These are phyloP conservation scores for Bombus waltoni DNA, from an alignment of 1,140 invertebrate genomes.

Conservation along the genomic window DNA sequence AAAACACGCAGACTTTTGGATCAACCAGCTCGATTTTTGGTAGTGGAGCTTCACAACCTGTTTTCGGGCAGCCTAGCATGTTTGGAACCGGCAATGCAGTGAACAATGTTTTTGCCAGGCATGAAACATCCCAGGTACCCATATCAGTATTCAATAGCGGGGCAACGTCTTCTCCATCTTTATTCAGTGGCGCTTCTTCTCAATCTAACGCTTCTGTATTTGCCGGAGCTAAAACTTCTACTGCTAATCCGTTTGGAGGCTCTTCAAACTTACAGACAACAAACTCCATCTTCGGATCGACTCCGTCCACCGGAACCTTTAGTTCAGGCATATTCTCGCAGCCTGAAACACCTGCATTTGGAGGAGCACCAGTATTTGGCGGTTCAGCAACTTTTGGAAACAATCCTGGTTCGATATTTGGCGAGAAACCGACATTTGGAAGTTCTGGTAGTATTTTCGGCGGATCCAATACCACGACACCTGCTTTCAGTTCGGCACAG, in stretches of 20 bases:
- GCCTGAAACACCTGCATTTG: conserved; percentile 68
- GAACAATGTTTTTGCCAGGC: conserved; percentile 70
- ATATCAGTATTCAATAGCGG: conserved; percentile 51
- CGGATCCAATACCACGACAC: conserved; percentile 26
- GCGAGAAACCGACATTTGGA: conserved; percentile 67
- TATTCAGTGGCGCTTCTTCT: conserved; percentile 63
- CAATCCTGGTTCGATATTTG: conserved; percentile 63
- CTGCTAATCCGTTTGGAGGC: conserved; percentile 49
- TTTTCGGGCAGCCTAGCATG: conserved; percentile 69
- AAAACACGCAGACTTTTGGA: conserved; percentile 61
- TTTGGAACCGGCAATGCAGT: conserved; percentile 61
- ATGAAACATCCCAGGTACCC: conserved; percentile 43
- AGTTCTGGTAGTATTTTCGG: conserved; percentile 64
- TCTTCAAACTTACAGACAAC: conserved; percentile 50
- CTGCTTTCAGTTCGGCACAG: conserved; percentile 64
- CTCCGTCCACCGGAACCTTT: conserved; percentile 40
- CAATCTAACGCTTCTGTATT: conserved; percentile 59
- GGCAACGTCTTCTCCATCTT: conserved; percentile 39
- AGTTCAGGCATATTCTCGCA: conserved; percentile 64
- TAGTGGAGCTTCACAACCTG: conserved; percentile 57
- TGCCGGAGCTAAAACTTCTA: conserved; percentile 44
- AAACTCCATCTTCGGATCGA: conserved; percentile 60
- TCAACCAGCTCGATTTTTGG: conserved; percentile 68
- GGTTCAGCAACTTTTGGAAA: conserved; percentile 35
- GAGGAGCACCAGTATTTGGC: conserved; percentile 74